Evolutionary conservation across 2,888 invertebrate species (phyloP).

Genomic region (Entomobrya multifasciata): DNA sequence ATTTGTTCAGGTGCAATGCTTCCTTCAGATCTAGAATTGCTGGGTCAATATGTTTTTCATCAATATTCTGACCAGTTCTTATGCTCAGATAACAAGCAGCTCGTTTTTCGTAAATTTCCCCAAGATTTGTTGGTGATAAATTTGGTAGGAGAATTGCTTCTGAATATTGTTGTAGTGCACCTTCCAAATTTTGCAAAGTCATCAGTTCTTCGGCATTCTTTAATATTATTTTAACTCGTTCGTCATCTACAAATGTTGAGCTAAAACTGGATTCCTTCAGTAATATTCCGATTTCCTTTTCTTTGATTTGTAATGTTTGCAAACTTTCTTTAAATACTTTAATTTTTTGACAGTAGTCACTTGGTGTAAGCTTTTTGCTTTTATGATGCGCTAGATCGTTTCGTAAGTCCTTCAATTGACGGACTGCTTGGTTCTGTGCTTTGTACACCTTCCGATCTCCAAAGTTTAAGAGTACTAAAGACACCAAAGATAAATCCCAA

Average conservation of each 20-base stretch:
- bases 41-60: not conserved
- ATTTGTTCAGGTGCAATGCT: conserved; percentile 21
- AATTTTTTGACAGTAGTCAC: not conserved
- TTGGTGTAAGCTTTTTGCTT: not conserved
- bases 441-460: not conserved
- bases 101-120: not conserved
- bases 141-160: not conserved
- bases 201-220: not conserved
- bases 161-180: not conserved
- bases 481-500: no score
- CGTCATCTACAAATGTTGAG: not conserved
- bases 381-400: not conserved
- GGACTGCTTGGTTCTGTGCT: not conserved
- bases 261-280: not conserved
- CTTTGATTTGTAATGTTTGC: not conserved
- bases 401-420: not conserved
- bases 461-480: not conserved
- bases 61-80: no score
- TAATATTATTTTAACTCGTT: not conserved
- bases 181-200: no score
- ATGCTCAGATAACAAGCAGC: not conserved
- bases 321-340: not conserved
- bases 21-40: not conserved
- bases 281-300: not conserved
- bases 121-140: not conserved